Base-by-base conservation (phyloP, 2,113 vertebrate genomes). In the Steatornis caripensis region DNA sequence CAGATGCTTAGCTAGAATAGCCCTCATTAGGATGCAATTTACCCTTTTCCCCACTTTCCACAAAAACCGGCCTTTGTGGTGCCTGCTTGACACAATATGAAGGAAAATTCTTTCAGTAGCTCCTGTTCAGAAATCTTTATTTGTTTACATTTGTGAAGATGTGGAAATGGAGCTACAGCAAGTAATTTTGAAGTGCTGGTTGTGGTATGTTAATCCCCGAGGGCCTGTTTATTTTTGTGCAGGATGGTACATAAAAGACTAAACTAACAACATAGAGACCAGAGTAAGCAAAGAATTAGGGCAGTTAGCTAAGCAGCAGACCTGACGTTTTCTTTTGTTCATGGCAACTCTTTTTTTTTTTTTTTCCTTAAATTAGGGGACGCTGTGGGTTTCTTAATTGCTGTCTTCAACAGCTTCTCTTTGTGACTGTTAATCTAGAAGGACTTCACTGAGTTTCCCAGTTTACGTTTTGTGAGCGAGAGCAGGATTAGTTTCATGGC, bases 81-180 rank as follows among this genome's bases (percentile, higher is more conserved):
- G 51, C 26, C 62, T 93, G 12, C 61, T 85, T 93, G 45, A 34
- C 80, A 76, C 61, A 55, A 12, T 58, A 48, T n/a, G 57, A 77
- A 71, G 71, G 70, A 84, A 95, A 88, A 49, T 53, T 4, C 80
- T 81, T 88, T 51, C 83, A 71, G 23, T 77, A 93, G 89, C 39
- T 75, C 70, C 77, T 48, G 43, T 78, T 96, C 58, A 64, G 48
- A 91, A 76, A 57, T 66, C 41, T 75, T 54, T 77, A 22, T 87
- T 95, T 87, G 27, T 89, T 97, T 92, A 58, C 20, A 24, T 95
- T 37, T 86, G 11, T 71, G 66, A 95, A 96, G 93, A 87, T 72
- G 27, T 69, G 26, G 70, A 94, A 96, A 77, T 60, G 74, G 83
- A 92, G 65, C 60, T n/a, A 41, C 10, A 43, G 45, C 13, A 57